phyloP scores from a whole-genome alignment of 2,797 vertebrate species.

The Pantherophis vulpinus region DNA sequence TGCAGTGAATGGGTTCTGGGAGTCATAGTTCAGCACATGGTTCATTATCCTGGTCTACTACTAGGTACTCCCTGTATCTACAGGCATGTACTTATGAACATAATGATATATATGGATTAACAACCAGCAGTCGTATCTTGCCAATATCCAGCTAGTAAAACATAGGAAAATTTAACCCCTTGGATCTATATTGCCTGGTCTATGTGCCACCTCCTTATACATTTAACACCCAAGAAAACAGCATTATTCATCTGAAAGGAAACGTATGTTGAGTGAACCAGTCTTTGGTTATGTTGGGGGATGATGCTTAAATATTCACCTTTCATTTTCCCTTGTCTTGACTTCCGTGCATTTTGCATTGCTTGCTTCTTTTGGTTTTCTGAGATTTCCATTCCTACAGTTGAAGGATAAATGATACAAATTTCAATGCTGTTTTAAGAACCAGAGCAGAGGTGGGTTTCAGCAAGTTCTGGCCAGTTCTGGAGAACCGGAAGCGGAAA shows the following conservation, averaged over 20 bases:
- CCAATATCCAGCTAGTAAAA: not conserved
- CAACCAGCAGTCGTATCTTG: not conserved
- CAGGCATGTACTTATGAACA: not conserved
- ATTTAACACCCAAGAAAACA: not conserved
- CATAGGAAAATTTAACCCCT: not conserved
- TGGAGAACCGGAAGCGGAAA: too few relatives aligned
- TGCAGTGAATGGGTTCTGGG: not conserved
- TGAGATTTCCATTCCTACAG: constrained; percentile 91
- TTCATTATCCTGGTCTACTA: not conserved
- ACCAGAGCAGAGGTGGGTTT: not conserved
- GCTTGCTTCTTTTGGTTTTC: constrained; percentile 92
- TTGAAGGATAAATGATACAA: constrained; percentile 37
- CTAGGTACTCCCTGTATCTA: not conserved
- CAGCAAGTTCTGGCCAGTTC: too few relatives aligned
- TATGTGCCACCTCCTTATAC: not conserved
- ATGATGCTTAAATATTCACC: constrained; percentile 69
- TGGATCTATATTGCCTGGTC: not conserved
- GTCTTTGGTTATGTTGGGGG: not conserved
- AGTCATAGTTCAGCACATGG: not conserved
- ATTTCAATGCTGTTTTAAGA: constrained; percentile 25
- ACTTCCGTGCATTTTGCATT: constrained; percentile 89
- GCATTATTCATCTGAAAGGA: not conserved
- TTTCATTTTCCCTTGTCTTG: constrained; percentile 91
- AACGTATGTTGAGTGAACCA: not conserved
- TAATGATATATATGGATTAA: not conserved